Conservation (phyloP, 2,888 invertebrate genomes). For the Cheiracanthium punctorium region DNA sequence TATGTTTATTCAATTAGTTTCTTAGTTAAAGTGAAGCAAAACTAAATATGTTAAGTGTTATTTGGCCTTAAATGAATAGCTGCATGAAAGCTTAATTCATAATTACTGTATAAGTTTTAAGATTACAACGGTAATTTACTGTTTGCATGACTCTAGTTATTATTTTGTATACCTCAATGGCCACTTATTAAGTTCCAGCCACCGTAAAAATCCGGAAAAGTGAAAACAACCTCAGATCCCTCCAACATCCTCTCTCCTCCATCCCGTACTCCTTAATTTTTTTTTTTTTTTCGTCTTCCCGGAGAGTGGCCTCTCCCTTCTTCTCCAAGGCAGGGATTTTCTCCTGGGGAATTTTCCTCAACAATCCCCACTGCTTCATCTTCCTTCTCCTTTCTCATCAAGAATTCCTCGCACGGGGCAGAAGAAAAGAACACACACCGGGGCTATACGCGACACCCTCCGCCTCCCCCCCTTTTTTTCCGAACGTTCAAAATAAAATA, state of each 20-base stretch:
- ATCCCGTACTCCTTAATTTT: not conserved
- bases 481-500: not conserved
- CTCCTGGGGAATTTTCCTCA: constrained; percentile 27
- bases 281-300: not conserved
- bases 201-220: not conserved
- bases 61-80: too few species aligned
- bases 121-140: too few species aligned
- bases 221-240: too few species aligned
- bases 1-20: too few species aligned
- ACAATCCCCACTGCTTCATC: constrained; percentile 18
- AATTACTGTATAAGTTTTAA: too few species aligned
- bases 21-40: too few species aligned
- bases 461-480: constrained; percentile 19
- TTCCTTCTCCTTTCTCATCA: constrained; percentile 47
- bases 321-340: constrained; percentile 18
- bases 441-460: constrained; percentile 16
- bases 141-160: too few species aligned
- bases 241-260: not conserved
- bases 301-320: not conserved
- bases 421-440: constrained; percentile 33
- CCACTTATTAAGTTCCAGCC: too few species aligned
- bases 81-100: too few species aligned
- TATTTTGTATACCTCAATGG: too few species aligned
- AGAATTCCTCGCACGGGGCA: constrained; percentile 56
- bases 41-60: too few species aligned